Percentiles rank a stretch among this genome's conserved stretches.
phyloP scores from a whole-genome alignment of 2,113 vertebrate species.

The Poicephalus gulielmi region DNA sequence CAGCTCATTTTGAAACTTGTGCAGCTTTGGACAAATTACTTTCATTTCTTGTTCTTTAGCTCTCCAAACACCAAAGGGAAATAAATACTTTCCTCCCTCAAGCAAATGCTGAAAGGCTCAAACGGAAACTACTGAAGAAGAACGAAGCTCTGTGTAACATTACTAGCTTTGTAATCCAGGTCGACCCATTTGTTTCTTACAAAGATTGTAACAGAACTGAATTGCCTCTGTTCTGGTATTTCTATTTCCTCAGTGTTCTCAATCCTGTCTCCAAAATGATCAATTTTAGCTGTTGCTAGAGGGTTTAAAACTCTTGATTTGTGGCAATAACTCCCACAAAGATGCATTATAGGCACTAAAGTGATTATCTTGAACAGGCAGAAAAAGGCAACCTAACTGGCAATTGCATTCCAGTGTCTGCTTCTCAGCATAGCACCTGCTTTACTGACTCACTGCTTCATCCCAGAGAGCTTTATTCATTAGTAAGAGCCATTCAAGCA shows the following conservation, averaged over 20 bases:
- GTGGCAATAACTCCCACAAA: constrained; percentile 6
- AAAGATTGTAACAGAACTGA: neutral
- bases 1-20: neutral
- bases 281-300: constrained; percentile 20
- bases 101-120: neutral
- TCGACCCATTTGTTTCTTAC: constrained; percentile 19
- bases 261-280: neutral
- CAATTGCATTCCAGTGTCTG: neutral
- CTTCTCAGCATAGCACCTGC: neutral
- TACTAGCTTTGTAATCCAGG: constrained; percentile 3
- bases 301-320: constrained; percentile 42
- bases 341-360: neutral
- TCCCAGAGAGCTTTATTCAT: constrained; percentile 29
- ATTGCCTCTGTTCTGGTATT: neutral
- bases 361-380: neutral
- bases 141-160: neutral
- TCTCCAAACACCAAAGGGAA: neutral
- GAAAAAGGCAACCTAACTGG: neutral
- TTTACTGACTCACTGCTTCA: constrained; percentile 19
- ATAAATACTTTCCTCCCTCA: neutral
- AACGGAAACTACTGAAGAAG: neutral
- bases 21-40: neutral
- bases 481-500: constrained; percentile 25
- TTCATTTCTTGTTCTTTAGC: constrained; percentile 16
- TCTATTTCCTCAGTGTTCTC: constrained; percentile 8